Base-by-base conservation (phyloP, 2,888 invertebrate genomes). In the Rhingia rostrata region DNA sequence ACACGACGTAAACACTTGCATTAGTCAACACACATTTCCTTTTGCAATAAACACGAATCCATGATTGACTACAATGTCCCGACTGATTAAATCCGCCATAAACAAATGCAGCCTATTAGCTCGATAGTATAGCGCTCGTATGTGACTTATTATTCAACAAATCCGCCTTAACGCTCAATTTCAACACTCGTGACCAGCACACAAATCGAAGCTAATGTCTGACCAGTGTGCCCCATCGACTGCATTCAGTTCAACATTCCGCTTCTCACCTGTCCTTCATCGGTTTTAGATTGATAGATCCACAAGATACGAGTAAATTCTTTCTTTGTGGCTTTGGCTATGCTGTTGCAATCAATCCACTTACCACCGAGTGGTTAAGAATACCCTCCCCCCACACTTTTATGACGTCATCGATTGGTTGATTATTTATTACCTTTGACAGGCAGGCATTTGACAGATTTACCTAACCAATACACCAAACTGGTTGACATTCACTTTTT, bases 401-500 rank as follows among this genome's bases (percentile, higher is more conserved):
- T 7, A 69, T 70, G 78, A 78, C 63, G 51, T 78, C 70, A 72
- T 58, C 56, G 58, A 58, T 56, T 22, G 37, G 45, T 63, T 22
- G 37, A 14, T 45, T 45, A 47, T 47, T 56, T 70, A 78, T 64
- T 64, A 64, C 64, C 78, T 64, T 56, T 58, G 58, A 32, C n/a
- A 51, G 63, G 37, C n/a, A 51, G 63, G 37, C n/a, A 64, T 41
- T 41, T 72, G 70, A 78, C 70, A 72, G 56, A 47, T 6, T 14
- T 14, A 3, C 14, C 14, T 47, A 22, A 12, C 5, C 22, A 49
- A 32, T 12, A 41, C 12, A 12, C 22, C 33, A 66, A 80, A 80
- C 79, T 61, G 66, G 79, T 80, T 80, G 61, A 30, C 79, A 80
- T 73, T 80, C 66, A 73, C 73, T 80, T 73, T 73, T 80, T 58